Percentiles rank a stretch among this genome's conserved stretches.
Conservation (phyloP, 2,113 vertebrate species). For the Rallus limicola region DNA sequence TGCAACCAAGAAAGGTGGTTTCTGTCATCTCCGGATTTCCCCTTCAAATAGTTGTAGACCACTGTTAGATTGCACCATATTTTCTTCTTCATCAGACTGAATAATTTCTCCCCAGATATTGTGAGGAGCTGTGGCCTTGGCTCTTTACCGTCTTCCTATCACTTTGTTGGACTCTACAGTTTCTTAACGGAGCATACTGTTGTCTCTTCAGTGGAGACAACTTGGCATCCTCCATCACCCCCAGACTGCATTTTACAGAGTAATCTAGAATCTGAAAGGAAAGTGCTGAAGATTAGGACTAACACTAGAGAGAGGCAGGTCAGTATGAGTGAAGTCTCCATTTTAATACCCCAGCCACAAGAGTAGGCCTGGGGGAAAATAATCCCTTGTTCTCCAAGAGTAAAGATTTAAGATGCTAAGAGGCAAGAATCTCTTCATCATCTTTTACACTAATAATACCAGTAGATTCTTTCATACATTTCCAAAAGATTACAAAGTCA, state of each 20-base stretch:
- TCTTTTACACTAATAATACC: background rate
- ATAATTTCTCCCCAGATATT: background rate
- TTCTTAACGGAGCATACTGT: background rate
- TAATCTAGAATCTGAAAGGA: background rate
- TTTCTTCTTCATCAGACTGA: background rate
- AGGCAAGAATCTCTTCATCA: background rate
- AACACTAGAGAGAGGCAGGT: background rate
- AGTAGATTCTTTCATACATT: background rate
- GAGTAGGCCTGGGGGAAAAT: background rate
- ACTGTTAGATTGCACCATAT: background rate
- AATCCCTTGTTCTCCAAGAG: fast-evolving
- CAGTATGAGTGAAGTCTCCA: background rate
- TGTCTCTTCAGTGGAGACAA: background rate
- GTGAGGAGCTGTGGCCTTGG: background rate
- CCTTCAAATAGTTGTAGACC: background rate
- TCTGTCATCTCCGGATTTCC: background rate
- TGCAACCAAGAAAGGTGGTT: background rate
- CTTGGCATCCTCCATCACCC: background rate
- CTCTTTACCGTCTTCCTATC: background rate
- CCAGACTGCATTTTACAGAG: background rate
- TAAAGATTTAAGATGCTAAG: background rate
- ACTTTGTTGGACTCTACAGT: background rate
- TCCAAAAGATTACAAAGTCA: background rate
- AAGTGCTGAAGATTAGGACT: background rate
- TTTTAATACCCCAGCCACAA: background rate